These are phyloP conservation scores for Sinocyclocheilus rhinocerous DNA, from an alignment of 2,113 vertebrate genomes.

Conservation along the genomic window DNA sequence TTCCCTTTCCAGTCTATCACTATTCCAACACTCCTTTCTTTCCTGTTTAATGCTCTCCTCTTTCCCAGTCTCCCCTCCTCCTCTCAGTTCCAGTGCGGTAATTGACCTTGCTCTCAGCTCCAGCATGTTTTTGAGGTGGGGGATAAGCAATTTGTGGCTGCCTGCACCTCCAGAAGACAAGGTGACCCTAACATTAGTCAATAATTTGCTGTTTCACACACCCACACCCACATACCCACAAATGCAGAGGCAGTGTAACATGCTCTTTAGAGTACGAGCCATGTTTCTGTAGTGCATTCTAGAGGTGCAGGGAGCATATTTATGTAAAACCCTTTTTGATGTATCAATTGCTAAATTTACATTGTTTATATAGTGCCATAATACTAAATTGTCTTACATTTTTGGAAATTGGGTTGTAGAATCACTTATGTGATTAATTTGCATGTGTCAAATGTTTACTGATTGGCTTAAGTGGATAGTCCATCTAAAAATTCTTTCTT, in stretches of 20 bases:
- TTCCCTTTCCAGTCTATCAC: background rate
- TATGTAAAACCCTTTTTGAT: background rate
- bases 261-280: background rate
- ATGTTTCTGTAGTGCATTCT: background rate
- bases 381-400: background rate
- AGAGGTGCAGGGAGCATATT: background rate
- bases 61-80: constrained; percentile 33
- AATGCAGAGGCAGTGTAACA: background rate
- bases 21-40: background rate
- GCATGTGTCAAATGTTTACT: background rate
- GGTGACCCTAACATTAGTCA: constrained; percentile 45
- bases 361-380: background rate
- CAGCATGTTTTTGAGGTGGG: constrained; percentile 43
- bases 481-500: no score
- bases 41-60: background rate
- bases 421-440: background rate
- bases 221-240: background rate
- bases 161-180: constrained; percentile 59
- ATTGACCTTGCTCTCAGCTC: constrained; percentile 61
- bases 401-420: background rate
- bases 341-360: background rate
- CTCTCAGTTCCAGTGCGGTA: constrained; percentile 35
- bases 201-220: constrained; percentile 40
- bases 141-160: constrained; percentile 49
- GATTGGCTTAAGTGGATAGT: background rate